Evolutionary conservation across 2,113 vertebrate species (phyloP), one percentile per base, ranked within the genome.

Genomic region (Muntiacus reevesi): DNA sequence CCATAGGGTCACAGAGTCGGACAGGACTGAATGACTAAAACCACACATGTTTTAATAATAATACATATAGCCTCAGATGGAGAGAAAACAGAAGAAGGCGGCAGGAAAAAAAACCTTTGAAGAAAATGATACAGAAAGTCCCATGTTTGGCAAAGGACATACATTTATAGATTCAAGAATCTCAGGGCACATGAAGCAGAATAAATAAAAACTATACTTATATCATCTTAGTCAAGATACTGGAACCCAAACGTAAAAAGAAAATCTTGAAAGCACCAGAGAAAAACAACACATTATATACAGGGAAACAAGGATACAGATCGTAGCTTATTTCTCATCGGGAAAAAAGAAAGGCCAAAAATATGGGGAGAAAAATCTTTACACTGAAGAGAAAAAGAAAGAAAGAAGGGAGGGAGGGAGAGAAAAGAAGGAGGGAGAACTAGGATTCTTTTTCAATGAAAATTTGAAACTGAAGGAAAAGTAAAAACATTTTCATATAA

Each of bases 261-360:
- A 88, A 95, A 93, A 40, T 84, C 55, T 78, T 92, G 25, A 78
- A 91, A 95, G 84, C 7, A 95, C 81, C 76, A 81, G 4, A 91
- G 71, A 71, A 93, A 88, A 88, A 54, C 45, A 76, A 27, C 7
- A 52, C 5, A 55, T 62, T 71, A 52, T 55, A 71, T 36, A 52
- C 21, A 93, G 4, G 11, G 74, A 85, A 97, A 86, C 1, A 87
- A 76, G 36, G 25, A 93, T 43, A 52, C 6, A 85, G 36, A 91
- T 76, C 14, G n/a, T 52, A 91, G 40, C 76, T 67, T 62, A 71
- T 60, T 95, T 94, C 43, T 91, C 25, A 23, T 60, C 0, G 19
- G 28, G 33, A 3, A 45, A 21, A 54, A 50, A 47, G 10, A 62
- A 64, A 91, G 12, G 17, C 27, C 52, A 47, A 54, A 91, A 74